Evolutionary conservation across 2,797 vertebrate genomes (phyloP).

Genomic region (Smutsia gigantea): DNA sequence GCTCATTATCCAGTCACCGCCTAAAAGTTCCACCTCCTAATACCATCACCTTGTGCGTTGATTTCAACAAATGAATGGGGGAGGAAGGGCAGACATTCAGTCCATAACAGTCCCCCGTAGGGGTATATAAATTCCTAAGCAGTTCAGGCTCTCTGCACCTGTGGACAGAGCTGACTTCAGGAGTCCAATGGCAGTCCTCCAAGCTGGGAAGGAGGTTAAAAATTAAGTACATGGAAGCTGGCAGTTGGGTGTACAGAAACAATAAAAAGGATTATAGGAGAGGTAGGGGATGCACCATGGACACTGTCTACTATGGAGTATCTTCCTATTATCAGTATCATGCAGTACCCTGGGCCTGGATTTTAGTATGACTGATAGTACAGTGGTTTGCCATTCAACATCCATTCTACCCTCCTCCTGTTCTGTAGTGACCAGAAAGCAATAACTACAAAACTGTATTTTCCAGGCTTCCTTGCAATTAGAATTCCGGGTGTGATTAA

Average conservation of each 20-base stretch:
- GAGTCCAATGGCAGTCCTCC: neutral
- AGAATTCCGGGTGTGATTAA: slow-evolving; percentile 1
- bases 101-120: neutral
- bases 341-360: neutral
- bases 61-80: neutral
- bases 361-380: neutral
- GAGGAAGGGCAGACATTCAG: neutral
- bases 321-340: neutral
- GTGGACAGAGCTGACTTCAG: neutral
- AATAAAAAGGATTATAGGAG: neutral
- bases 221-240: neutral
- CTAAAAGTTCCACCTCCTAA: neutral
- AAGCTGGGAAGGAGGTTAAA: neutral
- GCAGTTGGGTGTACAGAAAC: neutral
- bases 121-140: neutral
- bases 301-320: neutral
- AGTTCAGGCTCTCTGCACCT: neutral
- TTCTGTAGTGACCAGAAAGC: neutral
- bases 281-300: neutral
- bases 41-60: neutral
- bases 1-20: neutral
- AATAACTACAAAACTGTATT: neutral
- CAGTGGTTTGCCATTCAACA: neutral
- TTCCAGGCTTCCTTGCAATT: neutral
- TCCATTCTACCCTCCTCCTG: neutral